Conservation (phyloP, 2,797 vertebrate species). For the Loris lydekkerianus region DNA sequence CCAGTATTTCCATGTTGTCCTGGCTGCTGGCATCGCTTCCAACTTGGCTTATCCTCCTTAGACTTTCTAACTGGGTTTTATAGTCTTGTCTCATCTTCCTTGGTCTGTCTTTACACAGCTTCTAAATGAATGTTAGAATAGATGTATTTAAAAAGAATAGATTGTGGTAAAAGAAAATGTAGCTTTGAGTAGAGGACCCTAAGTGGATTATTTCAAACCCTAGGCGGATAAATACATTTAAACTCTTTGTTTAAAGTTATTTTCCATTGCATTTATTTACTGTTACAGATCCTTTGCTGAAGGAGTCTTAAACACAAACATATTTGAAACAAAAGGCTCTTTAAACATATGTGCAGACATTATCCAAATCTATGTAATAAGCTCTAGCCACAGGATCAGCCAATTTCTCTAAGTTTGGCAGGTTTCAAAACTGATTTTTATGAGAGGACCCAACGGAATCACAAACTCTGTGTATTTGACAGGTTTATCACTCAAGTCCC, state of each 20-base stretch:
- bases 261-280: conserved; percentile 78
- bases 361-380: conserved; percentile 65
- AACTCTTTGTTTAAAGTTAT: conserved; percentile 75
- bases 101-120: conserved; percentile 39
- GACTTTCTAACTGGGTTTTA: conserved; percentile 4
- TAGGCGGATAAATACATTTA: conserved; percentile 66
- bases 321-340: conserved; percentile 61
- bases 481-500: conserved; percentile 59
- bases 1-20: background rate
- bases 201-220: conserved; percentile 62
- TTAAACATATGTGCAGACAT: conserved; percentile 62
- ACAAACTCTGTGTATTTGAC: conserved; percentile 48
- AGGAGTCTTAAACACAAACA: conserved; percentile 74
- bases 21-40: background rate
- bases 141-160: conserved; percentile 48
- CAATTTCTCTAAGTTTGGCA: conserved; percentile 65
- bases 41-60: background rate
- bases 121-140: conserved; percentile 59
- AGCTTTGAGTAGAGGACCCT: conserved; percentile 43
- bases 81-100: background rate
- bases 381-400: background rate
- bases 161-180: conserved; percentile 41
- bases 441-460: conserved; percentile 29
- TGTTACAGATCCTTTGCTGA: conserved; percentile 71
- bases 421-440: conserved; percentile 62